Evolutionary conservation across 2,113 vertebrate genomes (phyloP), one percentile per base, ranked within the genome.

Genomic region (Ictalurus furcatus): DNA sequence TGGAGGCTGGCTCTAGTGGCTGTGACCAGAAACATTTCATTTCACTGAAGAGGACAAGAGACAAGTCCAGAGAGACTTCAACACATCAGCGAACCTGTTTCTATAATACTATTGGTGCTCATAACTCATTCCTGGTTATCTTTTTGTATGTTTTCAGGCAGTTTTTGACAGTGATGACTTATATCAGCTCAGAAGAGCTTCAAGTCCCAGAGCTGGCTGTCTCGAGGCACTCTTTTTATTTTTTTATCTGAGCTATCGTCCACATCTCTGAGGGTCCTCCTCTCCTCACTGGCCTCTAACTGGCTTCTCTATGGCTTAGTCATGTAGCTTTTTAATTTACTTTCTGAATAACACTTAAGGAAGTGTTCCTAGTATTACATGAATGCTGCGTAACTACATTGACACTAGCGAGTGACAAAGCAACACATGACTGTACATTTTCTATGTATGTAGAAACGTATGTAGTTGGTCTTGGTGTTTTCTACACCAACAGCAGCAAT

Each of bases 1-100:
- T 79, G 88, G 1, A 79, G 73, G 79, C 44, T 80, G 25, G 90
- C 74, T 90, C 54, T 74, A 85, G 74, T 48, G 83, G 52, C 65
- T 89, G 82, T 81, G 65, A 48, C 87, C 78, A 34, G 71, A 30
- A 6, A 74, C 44, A 12, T 9, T 61, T 34, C 17, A 40, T 21
- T 52, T 56, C 78, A 88, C 25, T 84, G 34, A 88, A 71, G 54
- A 16, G 30, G 34, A 86, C 2, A 34, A 76, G 16, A 78, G 30
- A 19, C 21, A 58, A 14, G 83, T 71, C 54, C 79, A 84, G 34
- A 59, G 54, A 83, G 67, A 89, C 56, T 65, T 78, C 40, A 67
- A 25, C 19, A 58, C n/a, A 80, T 87, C 52, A 56, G 12, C 56
- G 23, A 16, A 6, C 52, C n/a, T 81, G 16, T 59, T 59, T 37